phyloP scores from a whole-genome alignment of 2,113 vertebrate genomes.

The Diadophis punctatus region DNA sequence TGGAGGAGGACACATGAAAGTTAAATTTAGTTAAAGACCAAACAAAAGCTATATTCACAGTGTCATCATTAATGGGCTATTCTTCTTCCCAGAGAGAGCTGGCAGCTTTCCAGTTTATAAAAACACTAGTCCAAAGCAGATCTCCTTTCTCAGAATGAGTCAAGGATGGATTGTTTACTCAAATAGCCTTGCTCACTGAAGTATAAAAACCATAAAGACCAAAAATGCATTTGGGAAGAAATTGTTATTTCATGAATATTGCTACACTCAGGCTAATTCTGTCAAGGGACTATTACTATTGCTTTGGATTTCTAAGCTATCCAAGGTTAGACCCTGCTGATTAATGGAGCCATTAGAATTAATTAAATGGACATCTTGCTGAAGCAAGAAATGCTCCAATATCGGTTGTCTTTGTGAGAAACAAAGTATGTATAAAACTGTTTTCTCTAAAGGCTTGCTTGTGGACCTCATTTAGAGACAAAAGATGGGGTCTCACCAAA shows the following conservation, averaged over 20 bases:
- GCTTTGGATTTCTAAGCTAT: neutral
- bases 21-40: slow-evolving; percentile 66
- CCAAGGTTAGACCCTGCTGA: neutral
- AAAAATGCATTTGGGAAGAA: slow-evolving; percentile 58
- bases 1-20: slow-evolving; percentile 48
- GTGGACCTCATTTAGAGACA: neutral
- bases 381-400: neutral
- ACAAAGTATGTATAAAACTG: neutral
- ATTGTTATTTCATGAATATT: slow-evolving; percentile 54
- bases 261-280: slow-evolving; percentile 2
- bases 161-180: slow-evolving; percentile 68
- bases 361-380: neutral
- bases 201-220: slow-evolving; percentile 54
- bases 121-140: slow-evolving; percentile 67
- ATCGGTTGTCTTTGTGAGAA: neutral
- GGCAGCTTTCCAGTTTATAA: slow-evolving; percentile 74
- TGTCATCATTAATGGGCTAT: slow-evolving; percentile 54
- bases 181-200: slow-evolving; percentile 60
- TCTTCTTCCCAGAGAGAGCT: slow-evolving; percentile 60
- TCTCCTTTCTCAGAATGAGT: slow-evolving; percentile 60
- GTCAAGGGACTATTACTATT: neutral
- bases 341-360: neutral
- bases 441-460: neutral
- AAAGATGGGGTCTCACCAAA: neutral
- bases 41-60: slow-evolving; percentile 56